Evolutionary conservation across 1,140 invertebrate genomes (phyloP), one percentile per base, ranked within the genome.

Genomic region (Dryas iulia): DNA sequence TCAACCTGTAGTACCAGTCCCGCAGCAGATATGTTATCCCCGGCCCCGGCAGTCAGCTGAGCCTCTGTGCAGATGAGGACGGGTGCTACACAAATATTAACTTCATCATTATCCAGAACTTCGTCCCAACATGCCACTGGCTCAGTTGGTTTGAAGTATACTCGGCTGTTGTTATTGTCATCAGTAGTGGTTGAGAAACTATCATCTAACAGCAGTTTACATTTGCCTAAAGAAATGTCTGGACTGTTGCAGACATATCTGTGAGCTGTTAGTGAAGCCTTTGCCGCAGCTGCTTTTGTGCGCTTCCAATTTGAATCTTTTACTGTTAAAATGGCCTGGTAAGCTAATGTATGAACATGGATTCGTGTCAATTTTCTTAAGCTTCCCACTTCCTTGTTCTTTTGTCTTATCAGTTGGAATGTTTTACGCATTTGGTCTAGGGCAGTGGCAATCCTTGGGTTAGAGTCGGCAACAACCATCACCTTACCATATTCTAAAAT

Each of bases 51-150:
- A 12, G 97, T 98, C 77, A 97, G 95, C 53, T 95, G 93, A 1
- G 96, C 96, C 73, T 96, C 92, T 0, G 96, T 97, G 77, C 97
- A 98, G 0, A 98, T 96, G 4, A 98, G 86, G 2, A 97, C 96
- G 1, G 97, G 97, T 0, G 97, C 96, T 1, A 98, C 93, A 86
- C 97, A 98, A 33, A 97, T 94, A 72, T 96, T 92, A 7, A 96
- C 93, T 52, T 93, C 69, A 14, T 90, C 77, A 5, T 91, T 86
- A 35, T 87, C 83, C 11, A 92, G 75, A 56, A 90, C 83, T 84
- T 98, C 97, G 1, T 95, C 92, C 97, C 97, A 98, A 83, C 97
- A 98, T 3, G 96, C 94, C 3, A 98, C 96, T 11, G 97, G 96
- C 63, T 94, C 93, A 26, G 94, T 92, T n/a, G 95, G 93, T 69